Base-by-base conservation (phyloP, 1,140 invertebrate genomes). In the Scaptodrosophila lebanonensis region DNA sequence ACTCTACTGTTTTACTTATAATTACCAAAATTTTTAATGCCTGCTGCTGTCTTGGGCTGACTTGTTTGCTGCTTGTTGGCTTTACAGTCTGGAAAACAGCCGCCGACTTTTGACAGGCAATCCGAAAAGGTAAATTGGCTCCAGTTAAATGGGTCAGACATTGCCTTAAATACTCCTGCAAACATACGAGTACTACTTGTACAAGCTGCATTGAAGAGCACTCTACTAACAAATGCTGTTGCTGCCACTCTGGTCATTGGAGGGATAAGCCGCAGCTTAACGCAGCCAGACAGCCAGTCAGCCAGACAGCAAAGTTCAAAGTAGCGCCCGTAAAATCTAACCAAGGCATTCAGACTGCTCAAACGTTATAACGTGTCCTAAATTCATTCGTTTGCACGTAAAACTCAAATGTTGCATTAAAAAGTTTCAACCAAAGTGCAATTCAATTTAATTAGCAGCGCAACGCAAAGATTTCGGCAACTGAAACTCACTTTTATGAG, bases 331-430 rank as follows among this genome's bases (percentile, higher is more conserved):
- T 77, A 68, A 77, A 77, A 77, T 48, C 73, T 50, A 68, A 77
- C n/a, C n/a, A n/a, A n/a, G n/a, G n/a, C n/a, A n/a, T n/a, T n/a
- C n/a, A n/a, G n/a, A n/a, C n/a, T n/a, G n/a, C n/a, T n/a, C n/a
- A n/a, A n/a, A n/a, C n/a, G n/a, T n/a, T n/a, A n/a, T n/a, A n/a
- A 77, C 70, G 73, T 79, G 63, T 54, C 42, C 64, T 61, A 53
- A 58, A 79, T 73, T 77, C 73, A 72, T 68, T 60, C 54, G 73
- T 59, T 79, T 61, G 73, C 68, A 77, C 73, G 75, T 82, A 68
- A 54, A 73, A 59, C 68, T 69, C 39, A 62, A 82, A 73, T 77
- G 73, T 73, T 52, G 73, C 68, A 79, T 77, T 82, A 73, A 77
- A 77, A 77, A 77, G 51, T 77, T 77, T 73, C 29, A 53, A 70